Evolutionary conservation across 92 coral and sea anemone genomes (phyloP).

Genomic region (Umimayanthus kanabou): DNA sequence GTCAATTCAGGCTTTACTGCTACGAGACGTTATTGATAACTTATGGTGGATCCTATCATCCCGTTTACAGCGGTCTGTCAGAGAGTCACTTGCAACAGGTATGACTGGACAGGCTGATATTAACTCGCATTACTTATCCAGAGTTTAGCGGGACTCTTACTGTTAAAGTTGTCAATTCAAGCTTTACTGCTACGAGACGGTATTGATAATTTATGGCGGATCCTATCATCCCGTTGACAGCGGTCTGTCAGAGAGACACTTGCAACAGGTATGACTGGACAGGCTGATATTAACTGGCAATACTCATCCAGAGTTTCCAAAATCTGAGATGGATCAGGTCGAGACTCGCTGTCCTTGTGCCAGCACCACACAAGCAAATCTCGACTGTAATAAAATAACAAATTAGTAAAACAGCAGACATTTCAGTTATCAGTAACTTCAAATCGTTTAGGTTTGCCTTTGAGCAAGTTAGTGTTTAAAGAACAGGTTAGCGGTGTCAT

Average conservation of each 20-base stretch:
- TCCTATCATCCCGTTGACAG: not conserved
- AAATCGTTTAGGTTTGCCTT: not conserved
- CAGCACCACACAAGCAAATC: conserved; percentile 67
- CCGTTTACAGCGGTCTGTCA: conserved; percentile 48
- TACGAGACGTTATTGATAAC: not conserved
- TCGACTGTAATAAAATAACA: conserved; percentile 39
- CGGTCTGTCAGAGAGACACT: conserved; percentile 67
- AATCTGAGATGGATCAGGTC: conserved; percentile 73
- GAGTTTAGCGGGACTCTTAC: not conserved
- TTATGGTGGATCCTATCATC: not conserved
- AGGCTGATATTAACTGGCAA: conserved; percentile 62
- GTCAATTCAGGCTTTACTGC: not conserved
- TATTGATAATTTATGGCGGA: not conserved
- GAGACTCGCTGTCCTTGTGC: conserved; percentile 60
- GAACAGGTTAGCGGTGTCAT: too few species aligned
- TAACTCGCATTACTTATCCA: conserved; percentile 44
- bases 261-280: conserved; percentile 61
- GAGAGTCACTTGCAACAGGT: conserved; percentile 68
- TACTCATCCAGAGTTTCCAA: conserved; percentile 46
- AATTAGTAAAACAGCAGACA: not conserved
- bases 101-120: conserved; percentile 66
- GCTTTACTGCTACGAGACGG: not conserved
- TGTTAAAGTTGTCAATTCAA: not conserved
- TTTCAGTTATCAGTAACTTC: too few species aligned
- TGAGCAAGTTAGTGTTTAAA: not conserved